phyloP scores from a whole-genome alignment of 2,797 vertebrate genomes.

The Ptychadena robeensis region DNA sequence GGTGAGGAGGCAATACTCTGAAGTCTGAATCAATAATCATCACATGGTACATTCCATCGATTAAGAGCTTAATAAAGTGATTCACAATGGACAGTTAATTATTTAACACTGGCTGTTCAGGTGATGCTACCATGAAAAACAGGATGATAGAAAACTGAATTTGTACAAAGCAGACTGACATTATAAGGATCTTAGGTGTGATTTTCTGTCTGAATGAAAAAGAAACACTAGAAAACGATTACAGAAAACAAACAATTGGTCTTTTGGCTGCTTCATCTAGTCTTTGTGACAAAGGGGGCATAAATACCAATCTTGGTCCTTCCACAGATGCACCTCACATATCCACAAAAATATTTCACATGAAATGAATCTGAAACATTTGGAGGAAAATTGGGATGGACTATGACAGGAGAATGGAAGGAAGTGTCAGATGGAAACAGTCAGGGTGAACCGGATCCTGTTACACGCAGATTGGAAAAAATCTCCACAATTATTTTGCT shows the following conservation, averaged over 20 bases:
- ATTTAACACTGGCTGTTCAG: conserved; percentile 35
- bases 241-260: conserved; percentile 35
- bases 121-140: conserved; percentile 35
- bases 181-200: conserved; percentile 21
- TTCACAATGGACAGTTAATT: conserved; percentile 48
- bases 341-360: conserved; percentile 45
- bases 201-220: conserved; percentile 42
- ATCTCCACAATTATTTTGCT: conserved; percentile 45
- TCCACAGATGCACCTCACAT: conserved; percentile 40
- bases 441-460: conserved; percentile 23
- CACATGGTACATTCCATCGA: conserved; percentile 54
- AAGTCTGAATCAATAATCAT: conserved; percentile 45
- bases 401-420: conserved; percentile 18
- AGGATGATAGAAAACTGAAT: conserved; percentile 28
- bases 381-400: conserved; percentile 37
- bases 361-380: conserved; percentile 29
- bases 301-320: conserved; percentile 52
- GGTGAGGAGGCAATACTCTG: conserved; percentile 27
- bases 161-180: conserved; percentile 33
- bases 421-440: conserved; percentile 33
- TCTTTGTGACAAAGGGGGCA: conserved; percentile 21
- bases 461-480: conserved; percentile 36
- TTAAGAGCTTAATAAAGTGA: conserved; percentile 52
- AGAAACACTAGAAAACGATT: conserved; percentile 41
- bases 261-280: conserved; percentile 21